A percentile compares a stretch with the other conserved stretches of the same genome.
These are phyloP conservation scores for Simalia tracyae DNA, from an alignment of 2,797 vertebrate species.

Conservation along the genomic window DNA sequence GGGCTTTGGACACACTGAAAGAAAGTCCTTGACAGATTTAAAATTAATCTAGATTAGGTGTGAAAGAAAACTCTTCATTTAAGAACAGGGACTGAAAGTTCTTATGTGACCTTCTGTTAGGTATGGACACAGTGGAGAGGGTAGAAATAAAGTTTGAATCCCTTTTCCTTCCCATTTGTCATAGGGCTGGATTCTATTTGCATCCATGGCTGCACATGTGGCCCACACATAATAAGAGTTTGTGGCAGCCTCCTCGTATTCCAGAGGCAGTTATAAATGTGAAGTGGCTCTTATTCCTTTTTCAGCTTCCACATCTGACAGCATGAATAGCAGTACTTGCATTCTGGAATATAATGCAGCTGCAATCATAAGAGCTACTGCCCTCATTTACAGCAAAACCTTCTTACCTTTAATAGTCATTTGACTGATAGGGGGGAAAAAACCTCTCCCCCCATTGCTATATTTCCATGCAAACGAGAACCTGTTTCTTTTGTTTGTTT, in stretches of 20 bases:
- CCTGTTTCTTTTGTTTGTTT: background rate
- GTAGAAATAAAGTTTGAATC: background rate
- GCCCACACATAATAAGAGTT: background rate
- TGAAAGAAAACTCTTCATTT: conserved; percentile 22
- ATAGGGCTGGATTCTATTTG: background rate
- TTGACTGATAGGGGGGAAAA: background rate
- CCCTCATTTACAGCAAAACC: background rate
- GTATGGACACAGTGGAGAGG: background rate
- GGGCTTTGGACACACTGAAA: background rate
- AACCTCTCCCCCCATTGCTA: background rate
- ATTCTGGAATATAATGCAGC: background rate
- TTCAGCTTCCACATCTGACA: background rate
- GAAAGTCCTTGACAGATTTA: background rate
- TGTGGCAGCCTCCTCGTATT: background rate
- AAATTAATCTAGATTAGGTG: background rate
- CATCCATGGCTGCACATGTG: background rate
- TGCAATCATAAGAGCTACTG: background rate
- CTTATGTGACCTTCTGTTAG: background rate
- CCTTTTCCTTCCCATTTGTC: background rate
- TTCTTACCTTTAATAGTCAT: background rate
- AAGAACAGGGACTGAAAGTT: background rate
- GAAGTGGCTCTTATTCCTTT: background rate
- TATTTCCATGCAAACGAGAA: background rate
- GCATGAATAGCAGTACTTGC: background rate
- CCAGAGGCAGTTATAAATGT: background rate